Evolutionary conservation across 2,797 vertebrate genomes (phyloP).

Genomic region (Euthynnus affinis): DNA sequence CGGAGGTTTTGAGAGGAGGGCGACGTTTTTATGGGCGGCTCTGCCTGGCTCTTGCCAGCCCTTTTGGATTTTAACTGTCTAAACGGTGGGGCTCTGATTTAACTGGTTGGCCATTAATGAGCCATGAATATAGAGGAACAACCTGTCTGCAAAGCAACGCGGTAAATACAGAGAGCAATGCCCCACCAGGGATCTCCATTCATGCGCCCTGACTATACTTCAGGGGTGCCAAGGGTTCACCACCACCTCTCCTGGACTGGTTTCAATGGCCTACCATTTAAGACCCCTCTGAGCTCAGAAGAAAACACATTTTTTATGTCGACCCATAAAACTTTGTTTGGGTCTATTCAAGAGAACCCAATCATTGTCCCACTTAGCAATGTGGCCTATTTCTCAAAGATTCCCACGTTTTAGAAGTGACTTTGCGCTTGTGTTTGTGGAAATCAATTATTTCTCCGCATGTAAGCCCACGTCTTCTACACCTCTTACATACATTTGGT

Average conservation of each 20-base stretch:
- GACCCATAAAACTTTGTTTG: slow-evolving; percentile 83
- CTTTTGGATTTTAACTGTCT: slow-evolving; percentile 79
- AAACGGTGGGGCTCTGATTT: slow-evolving; percentile 87
- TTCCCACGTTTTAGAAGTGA: slow-evolving; percentile 77
- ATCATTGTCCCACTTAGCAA: slow-evolving; percentile 78
- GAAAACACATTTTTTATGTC: slow-evolving; percentile 87
- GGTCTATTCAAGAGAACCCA: slow-evolving; percentile 74
- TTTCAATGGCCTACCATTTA: slow-evolving; percentile 84
- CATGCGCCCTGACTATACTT: slow-evolving; percentile 81
- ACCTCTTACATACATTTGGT: slow-evolving; percentile 64
- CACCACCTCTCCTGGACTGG: slow-evolving; percentile 86
- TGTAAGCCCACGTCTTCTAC: slow-evolving; percentile 45
- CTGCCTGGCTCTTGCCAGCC: slow-evolving; percentile 70
- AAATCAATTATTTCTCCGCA: slow-evolving; percentile 62
- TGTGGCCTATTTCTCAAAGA: slow-evolving; percentile 75
- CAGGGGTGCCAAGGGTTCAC: slow-evolving; percentile 89
- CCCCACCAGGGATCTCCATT: slow-evolving; percentile 91
- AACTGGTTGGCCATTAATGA: slow-evolving; percentile 93
- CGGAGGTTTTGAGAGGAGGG: slow-evolving; percentile 76
- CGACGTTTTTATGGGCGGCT: slow-evolving; percentile 80
- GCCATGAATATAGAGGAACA: slow-evolving; percentile 90
- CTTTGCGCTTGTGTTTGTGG: slow-evolving; percentile 41
- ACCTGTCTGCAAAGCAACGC: slow-evolving; percentile 88
- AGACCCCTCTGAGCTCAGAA: slow-evolving; percentile 79
- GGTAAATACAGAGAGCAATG: slow-evolving; percentile 88